Conservation (phyloP, 2,797 vertebrate genomes). For the Smutsia temminckii region DNA sequence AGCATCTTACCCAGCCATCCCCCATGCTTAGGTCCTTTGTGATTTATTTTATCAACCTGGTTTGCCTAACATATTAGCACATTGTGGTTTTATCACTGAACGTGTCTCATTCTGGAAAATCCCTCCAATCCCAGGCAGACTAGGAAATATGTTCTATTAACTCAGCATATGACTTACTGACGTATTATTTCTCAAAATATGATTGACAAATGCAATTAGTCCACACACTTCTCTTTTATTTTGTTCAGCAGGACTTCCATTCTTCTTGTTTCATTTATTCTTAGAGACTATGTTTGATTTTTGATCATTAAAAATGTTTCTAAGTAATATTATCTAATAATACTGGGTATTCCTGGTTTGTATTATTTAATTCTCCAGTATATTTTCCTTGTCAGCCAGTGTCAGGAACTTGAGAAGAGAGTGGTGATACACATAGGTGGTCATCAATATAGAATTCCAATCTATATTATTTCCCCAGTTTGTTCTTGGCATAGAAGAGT, state of each 20-base stretch:
- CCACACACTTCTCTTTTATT: background rate
- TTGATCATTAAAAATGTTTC: background rate
- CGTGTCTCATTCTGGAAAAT: background rate
- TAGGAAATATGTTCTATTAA: background rate
- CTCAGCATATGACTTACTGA: background rate
- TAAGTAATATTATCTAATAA: constrained; percentile 2
- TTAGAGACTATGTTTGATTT: background rate
- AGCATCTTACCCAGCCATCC: background rate
- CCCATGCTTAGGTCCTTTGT: background rate
- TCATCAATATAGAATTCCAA: too few relatives aligned
- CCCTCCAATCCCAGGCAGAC: background rate
- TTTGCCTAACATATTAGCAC: background rate
- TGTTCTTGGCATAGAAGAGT: background rate
- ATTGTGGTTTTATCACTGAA: background rate
- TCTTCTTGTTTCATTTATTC: background rate
- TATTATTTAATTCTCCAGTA: background rate
- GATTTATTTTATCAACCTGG: background rate
- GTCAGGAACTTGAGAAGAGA: background rate
- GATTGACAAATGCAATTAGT: background rate
- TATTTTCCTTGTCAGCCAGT: background rate
- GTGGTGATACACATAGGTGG: background rate
- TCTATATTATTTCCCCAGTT: background rate
- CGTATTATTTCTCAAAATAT: background rate
- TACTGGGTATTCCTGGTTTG: background rate
- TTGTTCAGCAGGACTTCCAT: background rate